Evolutionary conservation across 2,888 invertebrate genomes (phyloP), one percentile per base, ranked within the genome.

Genomic region (Erebia aethiops): DNA sequence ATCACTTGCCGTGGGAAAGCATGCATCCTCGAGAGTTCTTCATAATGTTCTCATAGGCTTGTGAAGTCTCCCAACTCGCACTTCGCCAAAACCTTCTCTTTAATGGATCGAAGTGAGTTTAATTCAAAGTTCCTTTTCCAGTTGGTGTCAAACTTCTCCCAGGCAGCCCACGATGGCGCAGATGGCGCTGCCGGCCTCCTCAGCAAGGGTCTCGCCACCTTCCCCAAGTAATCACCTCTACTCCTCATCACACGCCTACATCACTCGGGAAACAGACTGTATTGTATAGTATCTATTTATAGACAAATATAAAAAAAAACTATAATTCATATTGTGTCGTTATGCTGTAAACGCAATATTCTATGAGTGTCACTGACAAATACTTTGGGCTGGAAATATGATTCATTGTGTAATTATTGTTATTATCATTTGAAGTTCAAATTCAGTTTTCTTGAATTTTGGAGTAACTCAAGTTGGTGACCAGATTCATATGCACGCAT

Each of bases 151-250:
- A 89, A 88, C 77, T 72, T 93, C 16, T 86, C 92, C 0, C 77
- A 87, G 0, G 89, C 87, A 1, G 85, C 88, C 4, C 89, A 92
- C 62, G 91, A 94, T 21, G 93, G 93, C 9, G 87, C 92, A 1
- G 88, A 91, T 57, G 89, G 90, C 51, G 92, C 94, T 1, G 84
- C 89, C 0, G 90, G 91, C 0, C 85, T 94, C 4, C 89, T 94
- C 75, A 94, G 89, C 87, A 94, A 94, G 84, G 94, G 94, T 1
- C 84, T 94, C 56, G 85, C 87, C 18, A 78, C 85, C 62, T 89
- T 91, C 85, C 87, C 87, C 69, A 92, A 92, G 85, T 92, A 91
- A 81, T 49, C 46, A 9, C 43, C 43, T 9, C 14, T 21, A 26
- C 8, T 16, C 3, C 81, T 58, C 43, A 70, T 41, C 26, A 57